These are phyloP conservation scores for Xylocopa sonorina DNA, from an alignment of 1,140 invertebrate species.

Conservation along the genomic window DNA sequence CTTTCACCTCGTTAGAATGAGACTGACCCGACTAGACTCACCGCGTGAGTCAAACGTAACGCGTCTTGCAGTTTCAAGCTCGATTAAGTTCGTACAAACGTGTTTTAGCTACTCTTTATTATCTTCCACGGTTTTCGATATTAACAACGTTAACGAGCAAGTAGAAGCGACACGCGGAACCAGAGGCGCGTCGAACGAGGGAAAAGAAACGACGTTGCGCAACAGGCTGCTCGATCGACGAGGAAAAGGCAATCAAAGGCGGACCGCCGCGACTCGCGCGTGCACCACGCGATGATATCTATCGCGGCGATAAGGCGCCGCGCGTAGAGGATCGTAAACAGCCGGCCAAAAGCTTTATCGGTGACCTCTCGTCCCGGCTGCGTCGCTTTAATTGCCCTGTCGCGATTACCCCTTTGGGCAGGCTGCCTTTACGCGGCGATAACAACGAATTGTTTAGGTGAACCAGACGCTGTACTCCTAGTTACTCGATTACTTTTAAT, in stretches of 20 bases:
- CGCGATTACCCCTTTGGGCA: conserved; percentile 19
- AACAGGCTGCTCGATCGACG: neutral
- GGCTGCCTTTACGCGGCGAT: conserved; percentile 6
- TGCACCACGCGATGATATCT: neutral
- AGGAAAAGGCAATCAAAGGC: conserved; percentile 12
- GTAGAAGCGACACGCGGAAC: neutral
- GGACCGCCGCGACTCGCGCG: conserved; percentile 2
- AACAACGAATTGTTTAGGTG: conserved; percentile 17
- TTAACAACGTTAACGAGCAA: too few species aligned
- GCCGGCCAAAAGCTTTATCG: conserved; percentile 15
- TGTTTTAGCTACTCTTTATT: too few species aligned
- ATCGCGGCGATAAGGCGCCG: conserved; percentile 5
- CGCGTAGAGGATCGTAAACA: conserved; percentile 22
- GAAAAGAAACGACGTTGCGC: conserved; percentile 10
- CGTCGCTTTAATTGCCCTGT: conserved; percentile 16
- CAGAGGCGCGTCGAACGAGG: neutral
- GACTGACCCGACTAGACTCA: too few species aligned
- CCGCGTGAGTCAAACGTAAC: too few species aligned
- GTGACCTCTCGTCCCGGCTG: conserved; percentile 23
- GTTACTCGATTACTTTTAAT: conserved; percentile 23
- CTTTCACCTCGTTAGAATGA: too few species aligned
- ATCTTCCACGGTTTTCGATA: too few species aligned
- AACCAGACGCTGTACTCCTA: conserved; percentile 2
- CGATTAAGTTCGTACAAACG: too few species aligned
- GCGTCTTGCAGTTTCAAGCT: too few species aligned